Conservation (phyloP, 1,140 invertebrate genomes). For the Mercenaria mercenaria region DNA sequence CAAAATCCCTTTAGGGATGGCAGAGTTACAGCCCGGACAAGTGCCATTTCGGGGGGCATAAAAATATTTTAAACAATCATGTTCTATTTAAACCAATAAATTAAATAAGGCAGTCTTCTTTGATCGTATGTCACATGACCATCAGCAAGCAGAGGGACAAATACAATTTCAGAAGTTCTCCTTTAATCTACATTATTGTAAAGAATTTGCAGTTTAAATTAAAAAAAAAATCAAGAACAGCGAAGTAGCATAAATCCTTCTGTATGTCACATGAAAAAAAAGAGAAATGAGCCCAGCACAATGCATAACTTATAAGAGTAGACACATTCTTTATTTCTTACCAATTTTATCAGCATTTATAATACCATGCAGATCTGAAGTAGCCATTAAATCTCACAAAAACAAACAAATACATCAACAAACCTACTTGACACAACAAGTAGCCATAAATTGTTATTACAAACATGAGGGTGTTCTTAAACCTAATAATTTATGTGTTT, state of each 20-base stretch:
- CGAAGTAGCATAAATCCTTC: not conserved
- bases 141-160: too few species aligned
- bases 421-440: slow-evolving; percentile 13
- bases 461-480: not conserved
- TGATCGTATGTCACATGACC: too few species aligned
- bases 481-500: not conserved
- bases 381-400: slow-evolving; percentile 22
- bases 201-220: too few species aligned
- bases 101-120: too few species aligned
- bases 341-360: not conserved
- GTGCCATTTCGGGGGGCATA: too few species aligned
- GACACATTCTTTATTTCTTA: not conserved
- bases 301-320: not conserved
- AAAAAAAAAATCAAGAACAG: too few species aligned
- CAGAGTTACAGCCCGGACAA: too few species aligned
- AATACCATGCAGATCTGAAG: not conserved
- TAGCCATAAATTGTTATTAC: not conserved
- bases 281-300: not conserved
- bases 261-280: not conserved
- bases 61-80: too few species aligned
- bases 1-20: too few species aligned
- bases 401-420: not conserved
- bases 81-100: too few species aligned
- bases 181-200: too few species aligned
- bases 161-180: too few species aligned